phyloP scores from a whole-genome alignment of 2,113 vertebrate species.

The Datnioides undecimradiatus region DNA sequence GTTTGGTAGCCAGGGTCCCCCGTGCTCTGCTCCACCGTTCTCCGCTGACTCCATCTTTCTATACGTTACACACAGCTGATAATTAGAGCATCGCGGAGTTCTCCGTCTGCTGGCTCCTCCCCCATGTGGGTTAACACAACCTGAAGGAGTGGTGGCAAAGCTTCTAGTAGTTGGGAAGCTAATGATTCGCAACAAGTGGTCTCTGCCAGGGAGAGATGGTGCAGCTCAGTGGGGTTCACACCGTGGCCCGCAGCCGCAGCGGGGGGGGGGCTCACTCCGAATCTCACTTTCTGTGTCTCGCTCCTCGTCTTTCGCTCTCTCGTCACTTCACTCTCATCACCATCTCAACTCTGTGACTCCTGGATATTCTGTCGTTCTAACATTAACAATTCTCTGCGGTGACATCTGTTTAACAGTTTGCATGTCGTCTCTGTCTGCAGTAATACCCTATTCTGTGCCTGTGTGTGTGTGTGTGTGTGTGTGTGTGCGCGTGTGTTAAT shows the following conservation, averaged over 20 bases:
- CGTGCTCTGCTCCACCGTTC: constrained; percentile 31
- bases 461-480: not conserved
- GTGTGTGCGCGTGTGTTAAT: not conserved
- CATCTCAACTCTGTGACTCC: constrained; percentile 24
- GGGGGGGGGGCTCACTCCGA: constrained; percentile 47
- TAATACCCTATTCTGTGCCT: not conserved
- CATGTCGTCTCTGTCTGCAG: not conserved
- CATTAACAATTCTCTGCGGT: constrained; percentile 6
- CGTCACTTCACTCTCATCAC: constrained; percentile 39
- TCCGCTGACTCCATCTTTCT: constrained; percentile 49
- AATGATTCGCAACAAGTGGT: constrained; percentile 71
- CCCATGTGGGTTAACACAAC: constrained; percentile 41
- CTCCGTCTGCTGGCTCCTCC: constrained; percentile 23
- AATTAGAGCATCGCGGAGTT: constrained; percentile 42
- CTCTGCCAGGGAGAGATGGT: constrained; percentile 53
- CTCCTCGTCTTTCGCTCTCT: constrained; percentile 38
- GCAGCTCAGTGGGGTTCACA: constrained; percentile 63
- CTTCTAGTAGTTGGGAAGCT: constrained; percentile 49
- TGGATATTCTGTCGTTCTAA: constrained; percentile 33
- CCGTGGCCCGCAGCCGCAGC: constrained; percentile 55
- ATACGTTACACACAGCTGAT: constrained; percentile 49
- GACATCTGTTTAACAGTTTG: constrained; percentile 20
- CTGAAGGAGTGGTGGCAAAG: constrained; percentile 39
- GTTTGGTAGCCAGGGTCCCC: constrained; percentile 52
- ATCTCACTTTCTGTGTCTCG: constrained; percentile 49